Conservation (phyloP, 2,113 vertebrate genomes). For the Cyanistes caeruleus region DNA sequence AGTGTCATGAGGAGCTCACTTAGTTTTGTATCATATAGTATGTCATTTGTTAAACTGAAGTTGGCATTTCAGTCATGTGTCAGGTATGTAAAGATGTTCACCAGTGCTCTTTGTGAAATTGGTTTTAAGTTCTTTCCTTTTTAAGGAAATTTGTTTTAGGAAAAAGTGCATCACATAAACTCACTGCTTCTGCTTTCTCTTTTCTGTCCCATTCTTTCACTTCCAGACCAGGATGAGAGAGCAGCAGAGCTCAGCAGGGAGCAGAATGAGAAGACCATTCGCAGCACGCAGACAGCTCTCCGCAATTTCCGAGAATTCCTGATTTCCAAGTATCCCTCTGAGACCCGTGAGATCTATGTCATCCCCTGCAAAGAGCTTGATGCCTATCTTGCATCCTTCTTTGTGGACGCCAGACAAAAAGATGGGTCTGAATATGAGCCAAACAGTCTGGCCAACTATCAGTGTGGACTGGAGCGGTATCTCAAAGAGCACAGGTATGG, state of each 20-base stretch:
- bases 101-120: constrained; percentile 43
- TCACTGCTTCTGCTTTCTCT: constrained; percentile 55
- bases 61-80: constrained; percentile 55
- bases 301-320: constrained; percentile 88
- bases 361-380: constrained; percentile 86
- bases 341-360: constrained; percentile 83
- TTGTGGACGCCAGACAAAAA: constrained; percentile 86
- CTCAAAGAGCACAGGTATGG: constrained; percentile 85
- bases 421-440: constrained; percentile 88
- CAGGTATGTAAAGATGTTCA: constrained; percentile 55
- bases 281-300: constrained; percentile 85
- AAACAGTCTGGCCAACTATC: constrained; percentile 87
- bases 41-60: constrained; percentile 70
- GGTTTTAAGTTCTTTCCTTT: constrained; percentile 26
- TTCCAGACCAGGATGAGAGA: constrained; percentile 84
- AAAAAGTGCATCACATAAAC: constrained; percentile 25
- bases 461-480: constrained; percentile 85
- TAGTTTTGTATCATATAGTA: constrained; percentile 23
- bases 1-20: constrained; percentile 31
- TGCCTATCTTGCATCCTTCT: constrained; percentile 85
- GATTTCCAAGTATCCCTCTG: constrained; percentile 84
- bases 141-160: constrained; percentile 55
- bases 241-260: constrained; percentile 83
- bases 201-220: constrained; percentile 59
- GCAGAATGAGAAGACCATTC: constrained; percentile 88